Percentiles rank a stretch among this genome's conserved stretches.
These are phyloP conservation scores for Delichon dasypus DNA, from an alignment of 2,797 vertebrate genomes.

Conservation along the genomic window DNA sequence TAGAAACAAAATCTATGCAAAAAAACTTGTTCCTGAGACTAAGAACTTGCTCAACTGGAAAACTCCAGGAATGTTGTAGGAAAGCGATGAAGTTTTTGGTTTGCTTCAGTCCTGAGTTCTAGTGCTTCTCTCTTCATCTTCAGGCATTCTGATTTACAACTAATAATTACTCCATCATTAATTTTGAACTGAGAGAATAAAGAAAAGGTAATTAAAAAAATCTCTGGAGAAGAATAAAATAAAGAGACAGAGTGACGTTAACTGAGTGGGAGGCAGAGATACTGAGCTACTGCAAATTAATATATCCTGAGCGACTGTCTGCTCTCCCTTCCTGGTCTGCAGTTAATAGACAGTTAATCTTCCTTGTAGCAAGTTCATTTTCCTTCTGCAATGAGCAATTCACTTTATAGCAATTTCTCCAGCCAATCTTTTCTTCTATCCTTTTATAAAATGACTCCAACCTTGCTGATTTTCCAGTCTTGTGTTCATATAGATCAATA, in stretches of 20 bases:
- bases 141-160: background rate
- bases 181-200: background rate
- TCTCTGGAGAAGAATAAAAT: background rate
- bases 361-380: background rate
- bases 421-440: background rate
- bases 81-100: fast-evolving
- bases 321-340: background rate
- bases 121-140: background rate
- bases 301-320: background rate
- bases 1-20: background rate
- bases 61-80: background rate
- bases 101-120: background rate
- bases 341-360: background rate
- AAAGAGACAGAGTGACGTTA: background rate
- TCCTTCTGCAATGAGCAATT: background rate
- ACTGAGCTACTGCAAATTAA: background rate
- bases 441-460: background rate
- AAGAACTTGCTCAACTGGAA: background rate
- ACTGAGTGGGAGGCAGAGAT: background rate
- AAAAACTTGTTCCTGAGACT: background rate
- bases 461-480: background rate
- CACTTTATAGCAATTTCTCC: background rate
- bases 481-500: background rate
- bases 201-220: background rate
- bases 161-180: slow-evolving; percentile 18